Evolutionary conservation across 2,888 invertebrate genomes (phyloP), one percentile per base, ranked within the genome.

Genomic region (Disparrhopalites patrizii): DNA sequence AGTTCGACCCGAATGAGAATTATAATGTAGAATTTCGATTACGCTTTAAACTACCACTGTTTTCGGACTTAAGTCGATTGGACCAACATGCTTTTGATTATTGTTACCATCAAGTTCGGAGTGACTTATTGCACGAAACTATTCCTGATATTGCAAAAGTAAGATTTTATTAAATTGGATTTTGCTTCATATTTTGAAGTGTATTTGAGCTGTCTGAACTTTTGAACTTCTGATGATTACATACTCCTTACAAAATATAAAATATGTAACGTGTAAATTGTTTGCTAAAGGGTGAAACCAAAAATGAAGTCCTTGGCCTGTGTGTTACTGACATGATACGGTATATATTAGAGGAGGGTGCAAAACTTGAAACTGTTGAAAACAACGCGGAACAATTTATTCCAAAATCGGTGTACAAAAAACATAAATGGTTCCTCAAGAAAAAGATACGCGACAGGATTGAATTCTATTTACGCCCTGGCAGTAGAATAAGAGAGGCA

Each of bases 281-380:
- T 20, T 33, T 43, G 25, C 18, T 51, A 25, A 40, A 28, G 47
- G 56, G 62, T 1, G 40, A 87, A 66, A 85, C 87, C 76, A 88
- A 88, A 77, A 84, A 86, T 67, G 88, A 91, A 79, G 82, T 92
- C 1, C 81, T 93, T 62, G 94, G 94, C 0, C 81, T 94, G 60
- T 91, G 91, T 10, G 91, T 92, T 63, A 86, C 89, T 60, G 93
- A 93, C 79, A 93, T 94, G 91, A 89, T 85, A 68, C 85, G 92
- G 72, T 88, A 89, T 40, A 87, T 89, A 80, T 78, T 89, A n/a
- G 91, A 92, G 77, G 86, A 87, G 74, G 84, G 86, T 62, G 79
- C 86, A 68, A 80, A 85, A 0, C 80, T 84, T 58, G 87, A 87
- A 70, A 84, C 83, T 65, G 85, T 93, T 2, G 86, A 88, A 76